These are phyloP conservation scores for Nomada hirtipes DNA, from an alignment of 2,888 invertebrate genomes.

Conservation along the genomic window DNA sequence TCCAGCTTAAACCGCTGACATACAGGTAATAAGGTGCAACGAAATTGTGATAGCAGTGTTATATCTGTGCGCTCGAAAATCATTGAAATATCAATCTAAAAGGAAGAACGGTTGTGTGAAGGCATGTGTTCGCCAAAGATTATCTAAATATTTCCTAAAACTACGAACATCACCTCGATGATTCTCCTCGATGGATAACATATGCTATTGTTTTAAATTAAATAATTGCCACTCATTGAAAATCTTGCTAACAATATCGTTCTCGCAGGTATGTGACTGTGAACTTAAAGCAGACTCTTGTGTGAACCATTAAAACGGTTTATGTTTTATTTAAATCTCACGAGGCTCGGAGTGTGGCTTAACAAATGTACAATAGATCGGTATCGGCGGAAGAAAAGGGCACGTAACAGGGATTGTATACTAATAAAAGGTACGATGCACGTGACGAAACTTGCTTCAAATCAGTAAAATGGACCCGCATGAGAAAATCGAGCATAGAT, in stretches of 20 bases:
- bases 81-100: not conserved
- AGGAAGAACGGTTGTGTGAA: not conserved
- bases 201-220: constrained; percentile 22
- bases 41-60: constrained; percentile 5
- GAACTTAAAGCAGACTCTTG: not conserved
- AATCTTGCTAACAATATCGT: not conserved
- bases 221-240: not conserved
- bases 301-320: not conserved
- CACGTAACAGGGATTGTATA: constrained; percentile 60
- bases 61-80: not conserved
- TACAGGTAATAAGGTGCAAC: constrained; percentile 49
- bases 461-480: constrained; percentile 72
- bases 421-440: constrained; percentile 58
- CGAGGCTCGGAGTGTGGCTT: not conserved
- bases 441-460: constrained; percentile 33
- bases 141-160: not conserved
- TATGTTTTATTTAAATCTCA: constrained; percentile 31
- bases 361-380: constrained; percentile 48
- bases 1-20: constrained; percentile 73
- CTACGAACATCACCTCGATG: not conserved
- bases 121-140: not conserved
- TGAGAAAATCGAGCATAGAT: constrained; percentile 61
- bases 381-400: constrained; percentile 26
- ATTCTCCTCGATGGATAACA: constrained; percentile 9
- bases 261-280: not conserved